A percentile compares a stretch with the other conserved stretches of the same genome.
These are phyloP conservation scores for Drosophila aff. DNA, from an alignment of 1,140 invertebrate genomes.

Conservation along the genomic window DNA sequence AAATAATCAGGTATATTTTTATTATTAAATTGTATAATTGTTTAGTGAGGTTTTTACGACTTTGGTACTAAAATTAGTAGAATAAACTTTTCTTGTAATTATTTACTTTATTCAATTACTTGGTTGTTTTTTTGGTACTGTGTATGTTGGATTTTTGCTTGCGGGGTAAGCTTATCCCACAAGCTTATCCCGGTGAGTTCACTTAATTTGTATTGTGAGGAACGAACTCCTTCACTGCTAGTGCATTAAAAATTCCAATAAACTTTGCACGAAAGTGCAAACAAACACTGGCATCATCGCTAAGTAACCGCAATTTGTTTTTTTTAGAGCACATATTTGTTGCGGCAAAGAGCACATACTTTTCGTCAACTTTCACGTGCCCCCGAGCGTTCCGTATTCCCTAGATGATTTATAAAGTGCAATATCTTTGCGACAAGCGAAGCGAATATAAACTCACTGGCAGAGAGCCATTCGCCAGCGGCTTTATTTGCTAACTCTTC, in stretches of 20 bases:
- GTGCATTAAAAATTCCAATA: conserved; percentile 35
- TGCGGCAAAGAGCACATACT: conserved; percentile 41
- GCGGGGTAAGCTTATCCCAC: not conserved
- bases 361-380: conserved; percentile 44
- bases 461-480: conserved; percentile 16
- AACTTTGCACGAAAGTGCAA: conserved; percentile 27
- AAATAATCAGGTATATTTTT: not conserved
- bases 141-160: not conserved
- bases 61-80: not conserved
- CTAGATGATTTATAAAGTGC: conserved; percentile 77
- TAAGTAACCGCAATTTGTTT: conserved; percentile 9
- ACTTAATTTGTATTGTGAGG: conserved; percentile 1
- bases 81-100: not conserved
- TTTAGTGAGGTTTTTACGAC: not conserved
- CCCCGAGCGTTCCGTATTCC: conserved; percentile 4
- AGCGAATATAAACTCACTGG: conserved; percentile 63
- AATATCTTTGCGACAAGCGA: conserved; percentile 59
- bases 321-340: conserved; percentile 38
- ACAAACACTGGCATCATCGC: conserved; percentile 17
- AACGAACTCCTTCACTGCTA: not conserved
- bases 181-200: conserved; percentile 2
- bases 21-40: not conserved
- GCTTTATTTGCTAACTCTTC: conserved; percentile 28
- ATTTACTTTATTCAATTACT: too few relatives aligned
- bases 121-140: not conserved